These are phyloP conservation scores for Amyelois transitella DNA, from an alignment of 1,140 invertebrate species.

Conservation along the genomic window DNA sequence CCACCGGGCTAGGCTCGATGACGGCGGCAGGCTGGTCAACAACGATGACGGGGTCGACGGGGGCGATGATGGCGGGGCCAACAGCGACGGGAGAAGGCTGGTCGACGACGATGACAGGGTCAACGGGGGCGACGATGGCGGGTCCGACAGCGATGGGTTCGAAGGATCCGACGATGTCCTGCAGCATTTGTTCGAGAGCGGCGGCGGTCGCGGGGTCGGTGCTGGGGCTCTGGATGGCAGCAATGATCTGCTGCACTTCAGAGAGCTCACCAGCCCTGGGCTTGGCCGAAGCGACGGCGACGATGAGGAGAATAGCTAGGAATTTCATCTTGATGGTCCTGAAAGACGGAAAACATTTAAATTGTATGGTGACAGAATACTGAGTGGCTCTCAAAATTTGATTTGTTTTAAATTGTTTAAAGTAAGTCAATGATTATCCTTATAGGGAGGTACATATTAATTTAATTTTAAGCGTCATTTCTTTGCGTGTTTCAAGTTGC, in stretches of 20 bases:
- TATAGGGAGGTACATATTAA: too few species aligned
- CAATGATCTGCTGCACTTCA: conserved; percentile 37
- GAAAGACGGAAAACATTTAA: conserved; percentile 7
- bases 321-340: conserved; percentile 49
- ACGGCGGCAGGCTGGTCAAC: conserved; percentile 17
- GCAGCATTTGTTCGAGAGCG: conserved; percentile 30
- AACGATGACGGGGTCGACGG: conserved; percentile 6
- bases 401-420: too few species aligned
- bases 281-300: conserved; percentile 37
- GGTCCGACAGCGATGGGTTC: conserved; percentile 22
- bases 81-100: conserved; percentile 6
- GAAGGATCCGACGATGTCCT: conserved; percentile 17
- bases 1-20: too few species aligned
- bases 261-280: conserved; percentile 15
- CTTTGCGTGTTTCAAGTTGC: too few species aligned
- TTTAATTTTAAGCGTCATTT: too few species aligned
- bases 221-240: conserved; percentile 47
- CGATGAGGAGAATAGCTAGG: conserved; percentile 36
- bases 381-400: too few species aligned
- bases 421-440: too few species aligned
- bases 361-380: too few species aligned
- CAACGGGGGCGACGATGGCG: conserved; percentile 13
- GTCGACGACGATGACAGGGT: conserved; percentile 16
- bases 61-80: conserved; percentile 17
- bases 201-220: conserved; percentile 49